Percentiles rank a stretch among this genome's conserved stretches.
phyloP scores from a whole-genome alignment of 2,113 vertebrate genomes.

The Alligator sinensis region DNA sequence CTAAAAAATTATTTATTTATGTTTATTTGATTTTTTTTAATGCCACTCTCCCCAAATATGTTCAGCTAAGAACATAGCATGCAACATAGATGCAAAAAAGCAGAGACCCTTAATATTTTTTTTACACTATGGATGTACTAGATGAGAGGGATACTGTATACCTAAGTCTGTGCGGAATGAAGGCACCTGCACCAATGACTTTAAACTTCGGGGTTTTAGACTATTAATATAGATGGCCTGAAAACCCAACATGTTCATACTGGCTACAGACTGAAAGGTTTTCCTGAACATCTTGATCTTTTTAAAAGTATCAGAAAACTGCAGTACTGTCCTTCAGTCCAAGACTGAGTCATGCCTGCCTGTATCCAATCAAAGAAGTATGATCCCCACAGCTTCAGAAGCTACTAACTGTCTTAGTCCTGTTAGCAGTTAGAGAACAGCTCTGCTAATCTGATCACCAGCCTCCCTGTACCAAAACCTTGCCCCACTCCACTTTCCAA shows the following conservation, averaged over 20 bases:
- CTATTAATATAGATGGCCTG: slow-evolving; percentile 18
- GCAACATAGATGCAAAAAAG: neutral
- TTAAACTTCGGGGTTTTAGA: neutral
- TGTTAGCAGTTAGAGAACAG: neutral
- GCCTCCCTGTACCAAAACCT: neutral
- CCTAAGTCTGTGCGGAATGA: slow-evolving; percentile 5
- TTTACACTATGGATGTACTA: too few relatives aligned
- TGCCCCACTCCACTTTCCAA: neutral
- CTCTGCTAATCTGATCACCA: neutral
- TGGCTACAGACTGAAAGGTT: neutral
- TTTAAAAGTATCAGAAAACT: neutral
- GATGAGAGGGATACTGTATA: neutral
- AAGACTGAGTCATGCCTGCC: neutral
- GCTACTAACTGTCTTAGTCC: fast-evolving
- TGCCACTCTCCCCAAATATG: too few relatives aligned
- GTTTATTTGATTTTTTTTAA: too few relatives aligned
- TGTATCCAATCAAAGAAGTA: neutral
- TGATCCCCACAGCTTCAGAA: neutral
- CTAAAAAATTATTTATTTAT: neutral
- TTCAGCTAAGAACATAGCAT: too few relatives aligned
- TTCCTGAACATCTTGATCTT: neutral
- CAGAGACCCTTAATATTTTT: neutral
- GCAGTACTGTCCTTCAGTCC: neutral
- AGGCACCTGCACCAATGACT: neutral
- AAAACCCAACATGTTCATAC: neutral